Base-by-base conservation (phyloP, 2,888 invertebrate species). In the Rutpela maculata region DNA sequence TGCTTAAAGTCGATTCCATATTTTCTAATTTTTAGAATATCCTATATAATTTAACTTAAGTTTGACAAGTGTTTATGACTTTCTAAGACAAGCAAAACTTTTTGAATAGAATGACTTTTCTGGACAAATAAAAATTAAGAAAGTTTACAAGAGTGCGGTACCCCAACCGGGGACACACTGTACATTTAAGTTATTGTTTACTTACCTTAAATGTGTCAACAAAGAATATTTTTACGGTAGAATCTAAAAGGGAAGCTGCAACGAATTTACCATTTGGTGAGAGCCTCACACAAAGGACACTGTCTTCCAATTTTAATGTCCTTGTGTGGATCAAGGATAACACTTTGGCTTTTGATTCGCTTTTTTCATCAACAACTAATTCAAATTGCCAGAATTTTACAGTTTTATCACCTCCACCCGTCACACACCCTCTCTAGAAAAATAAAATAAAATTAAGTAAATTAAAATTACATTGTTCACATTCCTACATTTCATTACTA, bases 331-430 rank as follows among this genome's bases (percentile, higher is more conserved):
- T 89, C 19, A 97, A 88, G 0, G 96, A 96, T 3, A 96, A 90
- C 0, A 96, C 94, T 90, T 93, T 93, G 0, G 93, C 92, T 88
- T 93, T 93, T 3, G 91, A 92, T 83, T 93, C 93, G 57, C 91
- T 92, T 1, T 92, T 90, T 3, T 92, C 90, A 82, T 95, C 94
- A 15, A 93, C 91, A 59, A 97, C 93, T 15, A 98, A 91, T 88
- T 98, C 97, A 88, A 98, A 98, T 75, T 95, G 94, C 99, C 99
- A 99, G 85, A 98, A 94, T 89, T 98, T 98, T 0, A 98, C 95
- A 0, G 95, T 95, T 80, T 95, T 94, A 88, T 99, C 99, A 0
- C 95, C 95, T 74, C 98, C 95, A 0, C 97, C 98, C 2, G 97
- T 95, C 10, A 94, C 94, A 85, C 96, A 94, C 1, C 97, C 96